Evolutionary conservation across 2,888 invertebrate species (phyloP), one percentile per base, ranked within the genome.

Genomic region (Archips crataeganus): DNA sequence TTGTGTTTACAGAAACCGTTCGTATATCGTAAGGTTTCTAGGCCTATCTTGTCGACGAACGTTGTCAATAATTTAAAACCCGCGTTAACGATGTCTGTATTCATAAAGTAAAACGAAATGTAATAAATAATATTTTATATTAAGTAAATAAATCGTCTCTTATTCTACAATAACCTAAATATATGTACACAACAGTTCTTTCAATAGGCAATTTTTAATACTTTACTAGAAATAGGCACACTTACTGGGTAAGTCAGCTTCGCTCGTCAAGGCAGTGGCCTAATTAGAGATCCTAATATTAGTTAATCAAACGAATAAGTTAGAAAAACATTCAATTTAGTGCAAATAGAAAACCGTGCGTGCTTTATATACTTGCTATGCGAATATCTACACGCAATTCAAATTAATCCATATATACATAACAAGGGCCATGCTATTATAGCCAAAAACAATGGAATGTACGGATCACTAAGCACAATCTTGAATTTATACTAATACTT

Each of bases 71-170:
- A n/a, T 51, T 51, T 51, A n/a, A n/a, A n/a, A n/a, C 51, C 13
- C 51, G 15, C 15, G 6, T 3, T 32, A 32, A 10, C 32, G 32
- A 32, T 57, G 32, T 77, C 70, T 75, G 64, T 60, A 70, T 45
- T 45, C 76, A 70, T 61, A 76, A 77, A 77, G 75, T 75, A 77
- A 77, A 80, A 78, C 79, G 79, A 87, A 93, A 94, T 79, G 80
- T 87, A 94, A 94, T 94, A 94, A 94, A 94, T 94, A 93, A 87
- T 85, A 83, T 87, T 90, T 93, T 90, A 88, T 90, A 90, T 85
- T 84, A 85, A 85, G 88, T 69, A 90, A 87, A 88, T 75, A 71
- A 83, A 81, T 71, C 77, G 80, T 84, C 76, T 89, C 88, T 92
- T 91, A 91, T 86, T 90, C 85, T 88, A 88, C 76, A 62, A 85